Evolutionary conservation across 2,888 invertebrate species (phyloP), one percentile per base, ranked within the genome.

Genomic region (Parnassius smintheus): DNA sequence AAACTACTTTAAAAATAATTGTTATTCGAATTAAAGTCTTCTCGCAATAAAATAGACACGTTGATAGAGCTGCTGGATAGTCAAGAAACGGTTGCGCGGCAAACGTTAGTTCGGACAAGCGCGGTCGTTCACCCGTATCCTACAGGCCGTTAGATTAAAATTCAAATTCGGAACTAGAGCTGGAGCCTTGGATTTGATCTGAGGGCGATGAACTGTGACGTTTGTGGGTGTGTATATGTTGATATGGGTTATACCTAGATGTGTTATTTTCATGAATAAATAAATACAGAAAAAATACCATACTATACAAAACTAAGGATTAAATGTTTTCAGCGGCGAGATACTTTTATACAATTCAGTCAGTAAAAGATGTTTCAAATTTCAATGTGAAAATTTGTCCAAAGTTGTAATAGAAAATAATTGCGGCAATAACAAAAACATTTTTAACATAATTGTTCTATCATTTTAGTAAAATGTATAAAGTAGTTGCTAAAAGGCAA

Each of bases 91-190:
- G 73, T 73, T 72, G 82, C 74, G 68, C 72, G 65, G 76, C 75
- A 70, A 57, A 75, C 72, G 75, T 74, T 76, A 75, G 81, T 81
- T 83, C 86, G 86, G 85, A 80, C 86, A 83, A 76, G 74, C 66
- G 74, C 78, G 88, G 85, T 77, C 82, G 73, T 84, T 85, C 79
- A 87, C 77, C 86, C 79, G 73, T 84, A 83, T 82, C 82, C 77
- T 76, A 78, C 75, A 75, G 76, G 79, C 83, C 81, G 83, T 85
- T 86, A 85, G 83, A 86, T 85, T 83, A 85, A 86, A 86, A 87
- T 87, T 88, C 83, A 84, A 86, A 86, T 86, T 88, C 82, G 78
- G 83, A 77, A 84, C 74, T 77, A 75, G 76, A 78, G 75, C 74
- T 77, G 75, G 76, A 78, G 75, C 75, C 78, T 79, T 73, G 81